These are phyloP conservation scores for Coleophora deauratella DNA, from an alignment of 2,888 invertebrate genomes.

Conservation along the genomic window DNA sequence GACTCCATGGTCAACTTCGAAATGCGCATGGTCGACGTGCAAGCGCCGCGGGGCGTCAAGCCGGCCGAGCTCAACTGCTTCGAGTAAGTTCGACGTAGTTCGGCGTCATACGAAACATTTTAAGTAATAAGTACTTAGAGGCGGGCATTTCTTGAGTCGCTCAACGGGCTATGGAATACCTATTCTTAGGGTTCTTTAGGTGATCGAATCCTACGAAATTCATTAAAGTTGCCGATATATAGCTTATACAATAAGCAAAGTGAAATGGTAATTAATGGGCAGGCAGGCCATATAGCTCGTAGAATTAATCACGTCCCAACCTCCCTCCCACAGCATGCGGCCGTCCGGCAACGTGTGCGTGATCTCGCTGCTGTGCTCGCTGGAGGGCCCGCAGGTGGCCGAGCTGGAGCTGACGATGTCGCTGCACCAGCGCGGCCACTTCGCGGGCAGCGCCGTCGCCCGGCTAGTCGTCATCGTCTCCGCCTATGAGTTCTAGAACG, in stretches of 20 bases:
- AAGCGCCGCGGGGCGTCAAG: slow-evolving; percentile 74
- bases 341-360: slow-evolving; percentile 81
- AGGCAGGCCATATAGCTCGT: no score
- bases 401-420: slow-evolving; percentile 91
- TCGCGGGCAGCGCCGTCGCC: slow-evolving; percentile 88
- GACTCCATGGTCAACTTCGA: slow-evolving; percentile 85
- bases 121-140: no score
- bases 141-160: no score
- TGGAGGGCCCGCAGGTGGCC: slow-evolving; percentile 93
- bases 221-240: no score
- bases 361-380: slow-evolving; percentile 80
- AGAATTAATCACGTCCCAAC: neutral
- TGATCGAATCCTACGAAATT: no score
- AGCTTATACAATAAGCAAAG: no score
- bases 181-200: no score
- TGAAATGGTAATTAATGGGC: no score
- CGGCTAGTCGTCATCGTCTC: slow-evolving; percentile 90
- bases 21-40: slow-evolving; percentile 79
- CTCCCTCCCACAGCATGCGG: slow-evolving; percentile 50
- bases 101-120: no score
- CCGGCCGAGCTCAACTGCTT: slow-evolving; percentile 75
- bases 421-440: slow-evolving; percentile 80
- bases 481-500: slow-evolving; percentile 77
- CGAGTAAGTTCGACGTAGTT: slow-evolving; percentile 69
- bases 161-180: no score